These are phyloP conservation scores for Phenganax stokvisi DNA, from an alignment of 92 coral and sea anemone genomes.

Conservation along the genomic window DNA sequence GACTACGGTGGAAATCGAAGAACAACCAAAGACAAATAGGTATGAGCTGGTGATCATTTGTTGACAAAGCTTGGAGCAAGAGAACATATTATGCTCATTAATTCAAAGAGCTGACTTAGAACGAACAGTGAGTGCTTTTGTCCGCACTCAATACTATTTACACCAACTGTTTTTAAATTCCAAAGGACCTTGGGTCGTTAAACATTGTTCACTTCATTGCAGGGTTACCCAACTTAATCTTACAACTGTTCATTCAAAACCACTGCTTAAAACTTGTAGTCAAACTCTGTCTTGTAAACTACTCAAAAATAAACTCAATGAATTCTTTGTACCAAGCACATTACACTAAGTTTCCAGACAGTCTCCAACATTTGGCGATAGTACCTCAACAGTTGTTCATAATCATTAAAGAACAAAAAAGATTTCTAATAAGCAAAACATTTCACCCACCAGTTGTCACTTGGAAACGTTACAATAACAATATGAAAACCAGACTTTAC, in stretches of 20 bases:
- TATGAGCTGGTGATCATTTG: not conserved
- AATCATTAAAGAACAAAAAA: not conserved
- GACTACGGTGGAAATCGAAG: conserved; percentile 5
- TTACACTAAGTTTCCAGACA: no score
- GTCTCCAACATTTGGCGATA: no score
- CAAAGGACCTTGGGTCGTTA: no score
- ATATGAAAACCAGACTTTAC: not conserved
- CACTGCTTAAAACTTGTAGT: not conserved
- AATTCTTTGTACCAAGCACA: no score
- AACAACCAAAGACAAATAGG: conserved; percentile 23
- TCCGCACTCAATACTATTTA: no score
- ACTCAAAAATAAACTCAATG: not conserved
- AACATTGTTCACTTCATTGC: no score
- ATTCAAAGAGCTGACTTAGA: no score
- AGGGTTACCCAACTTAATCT: no score
- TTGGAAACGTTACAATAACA: not conserved
- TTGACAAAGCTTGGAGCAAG: not conserved
- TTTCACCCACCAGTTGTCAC: not conserved
- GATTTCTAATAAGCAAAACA: not conserved
- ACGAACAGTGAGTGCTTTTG: no score
- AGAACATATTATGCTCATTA: no score
- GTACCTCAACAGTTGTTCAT: no score
- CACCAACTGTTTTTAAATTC: no score
- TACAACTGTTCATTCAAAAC: not conserved
- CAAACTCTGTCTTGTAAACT: not conserved